These are phyloP conservation scores for Atrichornis clamosus DNA, from an alignment of 2,113 vertebrate genomes.

Conservation along the genomic window DNA sequence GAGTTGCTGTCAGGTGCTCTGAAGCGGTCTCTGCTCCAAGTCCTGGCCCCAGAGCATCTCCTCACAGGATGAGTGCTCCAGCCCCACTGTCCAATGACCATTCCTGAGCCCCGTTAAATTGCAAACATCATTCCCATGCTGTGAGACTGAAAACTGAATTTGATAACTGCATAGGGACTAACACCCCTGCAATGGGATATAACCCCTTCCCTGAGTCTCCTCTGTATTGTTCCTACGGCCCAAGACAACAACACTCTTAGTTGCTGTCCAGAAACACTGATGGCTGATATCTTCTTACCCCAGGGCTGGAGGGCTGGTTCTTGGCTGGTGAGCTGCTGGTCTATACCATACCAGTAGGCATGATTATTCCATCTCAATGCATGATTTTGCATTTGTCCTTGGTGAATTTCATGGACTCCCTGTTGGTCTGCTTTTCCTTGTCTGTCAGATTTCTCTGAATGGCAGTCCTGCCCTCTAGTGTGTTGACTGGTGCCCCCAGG, in stretches of 20 bases:
- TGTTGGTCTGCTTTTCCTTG: not conserved
- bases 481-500: not conserved
- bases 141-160: not conserved
- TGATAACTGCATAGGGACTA: not conserved
- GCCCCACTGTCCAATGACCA: accelerated
- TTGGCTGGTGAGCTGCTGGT: not conserved
- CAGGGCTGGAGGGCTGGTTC: not conserved
- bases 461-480: not conserved
- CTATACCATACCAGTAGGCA: not conserved
- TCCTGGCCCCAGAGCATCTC: not conserved
- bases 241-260: not conserved
- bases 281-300: not conserved
- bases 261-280: not conserved
- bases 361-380: not conserved
- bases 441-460: not conserved
- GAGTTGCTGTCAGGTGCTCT: not conserved
- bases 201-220: accelerated
- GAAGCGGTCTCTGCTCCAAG: not conserved
- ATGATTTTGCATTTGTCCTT: not conserved
- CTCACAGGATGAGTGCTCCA: not conserved
- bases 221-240: not conserved
- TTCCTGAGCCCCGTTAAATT: not conserved
- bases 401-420: not conserved
- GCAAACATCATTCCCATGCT: not conserved
- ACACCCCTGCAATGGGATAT: not conserved